Conservation (phyloP, 2,113 vertebrate genomes). For the Fregata magnificens region DNA sequence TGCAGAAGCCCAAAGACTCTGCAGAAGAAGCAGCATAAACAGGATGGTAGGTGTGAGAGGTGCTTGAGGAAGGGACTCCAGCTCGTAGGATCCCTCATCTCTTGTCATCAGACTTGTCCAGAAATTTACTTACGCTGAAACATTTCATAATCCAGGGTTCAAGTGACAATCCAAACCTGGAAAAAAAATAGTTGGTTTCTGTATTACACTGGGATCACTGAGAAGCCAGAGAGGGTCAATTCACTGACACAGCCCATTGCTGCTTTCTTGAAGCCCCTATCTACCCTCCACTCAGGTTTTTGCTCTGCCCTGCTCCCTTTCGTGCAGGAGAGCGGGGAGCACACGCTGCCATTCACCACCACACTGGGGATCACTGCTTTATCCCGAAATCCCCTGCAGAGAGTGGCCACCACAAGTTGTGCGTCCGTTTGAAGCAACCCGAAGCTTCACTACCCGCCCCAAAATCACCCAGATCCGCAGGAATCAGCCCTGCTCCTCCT, state of each 20-base stretch:
- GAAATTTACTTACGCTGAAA: neutral
- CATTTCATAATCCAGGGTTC: neutral
- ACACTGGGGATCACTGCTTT: neutral
- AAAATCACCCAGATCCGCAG: neutral
- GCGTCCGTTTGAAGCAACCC: neutral
- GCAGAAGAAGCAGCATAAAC: neutral
- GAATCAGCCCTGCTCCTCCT: neutral
- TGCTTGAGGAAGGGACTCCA: neutral
- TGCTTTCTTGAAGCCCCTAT: neutral
- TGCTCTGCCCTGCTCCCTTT: accelerated
- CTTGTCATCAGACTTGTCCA: neutral
- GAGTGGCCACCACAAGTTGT: neutral
- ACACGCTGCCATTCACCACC: accelerated
- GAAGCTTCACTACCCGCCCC: neutral
- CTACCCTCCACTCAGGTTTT: accelerated
- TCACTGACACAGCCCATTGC: neutral
- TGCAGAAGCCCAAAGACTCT: neutral
- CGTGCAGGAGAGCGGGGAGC: accelerated
- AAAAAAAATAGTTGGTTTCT: neutral
- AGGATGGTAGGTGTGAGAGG: neutral
- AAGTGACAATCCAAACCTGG: neutral
- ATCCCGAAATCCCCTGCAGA: neutral
- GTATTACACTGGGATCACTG: neutral
- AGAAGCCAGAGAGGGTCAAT: neutral
- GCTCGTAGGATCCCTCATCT: neutral